phyloP scores from a whole-genome alignment of 2,113 vertebrate species.

The Shinisaurus crocodilurus region DNA sequence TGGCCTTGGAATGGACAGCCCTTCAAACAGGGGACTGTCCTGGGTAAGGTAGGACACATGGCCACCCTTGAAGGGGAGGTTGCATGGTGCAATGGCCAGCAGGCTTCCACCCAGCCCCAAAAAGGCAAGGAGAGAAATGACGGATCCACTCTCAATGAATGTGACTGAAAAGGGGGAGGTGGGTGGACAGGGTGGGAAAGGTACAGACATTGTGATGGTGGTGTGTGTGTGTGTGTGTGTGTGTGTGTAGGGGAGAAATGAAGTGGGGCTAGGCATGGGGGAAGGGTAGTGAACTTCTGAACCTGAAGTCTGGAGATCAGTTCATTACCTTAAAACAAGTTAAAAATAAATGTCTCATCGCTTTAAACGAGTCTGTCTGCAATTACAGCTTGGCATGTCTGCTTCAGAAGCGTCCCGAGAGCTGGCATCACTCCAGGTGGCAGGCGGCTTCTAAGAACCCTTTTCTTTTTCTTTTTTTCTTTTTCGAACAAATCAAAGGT shows the following conservation, averaged over 20 bases:
- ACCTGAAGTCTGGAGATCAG: constrained; percentile 70
- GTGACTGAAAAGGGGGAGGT: neutral
- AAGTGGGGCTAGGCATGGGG: neutral
- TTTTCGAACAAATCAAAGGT: constrained; percentile 10
- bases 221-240: rapidly evolving
- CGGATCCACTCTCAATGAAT: no score
- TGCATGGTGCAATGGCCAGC: neutral
- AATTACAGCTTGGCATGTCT: constrained; percentile 81
- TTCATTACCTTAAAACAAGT: constrained; percentile 80
- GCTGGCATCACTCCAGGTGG: constrained; percentile 78
- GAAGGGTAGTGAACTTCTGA: constrained; percentile 75
- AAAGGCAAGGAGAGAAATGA: rapidly evolving
- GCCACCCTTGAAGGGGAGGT: neutral
- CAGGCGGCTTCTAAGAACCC: constrained; percentile 65
- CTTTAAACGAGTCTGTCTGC: constrained; percentile 81
- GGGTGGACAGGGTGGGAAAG: neutral
- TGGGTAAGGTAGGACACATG: neutral
- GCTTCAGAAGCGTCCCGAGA: constrained; percentile 73
- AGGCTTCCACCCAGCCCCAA: rapidly evolving
- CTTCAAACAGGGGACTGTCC: neutral
- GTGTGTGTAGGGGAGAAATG: neutral
- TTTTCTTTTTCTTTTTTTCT: constrained; percentile 13
- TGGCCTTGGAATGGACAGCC: neutral
- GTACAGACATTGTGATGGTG: no score
- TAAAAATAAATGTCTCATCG: constrained; percentile 81